Conservation (phyloP, 2,797 vertebrate species). For the Gila robusta region DNA sequence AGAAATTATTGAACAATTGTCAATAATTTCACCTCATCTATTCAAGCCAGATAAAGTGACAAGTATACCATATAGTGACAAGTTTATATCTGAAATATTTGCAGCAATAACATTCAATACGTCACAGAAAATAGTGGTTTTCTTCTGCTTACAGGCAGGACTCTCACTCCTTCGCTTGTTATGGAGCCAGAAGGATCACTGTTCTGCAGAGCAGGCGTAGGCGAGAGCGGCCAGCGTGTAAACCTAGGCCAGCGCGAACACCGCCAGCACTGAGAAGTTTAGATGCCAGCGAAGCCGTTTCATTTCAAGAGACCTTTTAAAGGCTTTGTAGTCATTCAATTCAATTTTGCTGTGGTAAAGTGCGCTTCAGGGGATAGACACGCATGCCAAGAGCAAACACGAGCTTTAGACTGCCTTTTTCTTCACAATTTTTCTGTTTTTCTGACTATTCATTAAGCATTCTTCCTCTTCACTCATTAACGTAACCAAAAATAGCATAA, state of each 20-base stretch:
- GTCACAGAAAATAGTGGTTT: background rate
- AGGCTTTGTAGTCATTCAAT: slow-evolving; percentile 37
- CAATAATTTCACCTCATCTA: background rate
- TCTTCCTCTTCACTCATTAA: slow-evolving; percentile 22
- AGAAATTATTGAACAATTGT: no score
- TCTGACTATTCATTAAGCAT: background rate
- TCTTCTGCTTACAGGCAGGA: background rate
- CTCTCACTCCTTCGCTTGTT: slow-evolving; percentile 13
- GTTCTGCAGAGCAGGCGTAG: slow-evolving; percentile 39
- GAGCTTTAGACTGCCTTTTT: background rate
- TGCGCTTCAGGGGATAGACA: slow-evolving; percentile 12
- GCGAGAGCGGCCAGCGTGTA: slow-evolving; percentile 13
- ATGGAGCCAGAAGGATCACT: slow-evolving; percentile 33
- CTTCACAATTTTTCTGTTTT: background rate
- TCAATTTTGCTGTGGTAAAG: slow-evolving; percentile 25
- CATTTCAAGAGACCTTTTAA: slow-evolving; percentile 52
- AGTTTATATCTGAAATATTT: background rate
- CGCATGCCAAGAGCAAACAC: slow-evolving; percentile 24
- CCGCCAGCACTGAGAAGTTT: slow-evolving; percentile 18
- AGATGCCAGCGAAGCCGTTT: slow-evolving; percentile 21
- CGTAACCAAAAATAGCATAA: slow-evolving; percentile 22
- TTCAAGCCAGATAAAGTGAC: background rate
- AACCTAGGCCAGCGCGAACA: slow-evolving; percentile 12
- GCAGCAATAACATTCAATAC: background rate
- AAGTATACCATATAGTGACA: background rate